Conservation (phyloP, 2,113 vertebrate genomes). For the Diadophis punctatus region DNA sequence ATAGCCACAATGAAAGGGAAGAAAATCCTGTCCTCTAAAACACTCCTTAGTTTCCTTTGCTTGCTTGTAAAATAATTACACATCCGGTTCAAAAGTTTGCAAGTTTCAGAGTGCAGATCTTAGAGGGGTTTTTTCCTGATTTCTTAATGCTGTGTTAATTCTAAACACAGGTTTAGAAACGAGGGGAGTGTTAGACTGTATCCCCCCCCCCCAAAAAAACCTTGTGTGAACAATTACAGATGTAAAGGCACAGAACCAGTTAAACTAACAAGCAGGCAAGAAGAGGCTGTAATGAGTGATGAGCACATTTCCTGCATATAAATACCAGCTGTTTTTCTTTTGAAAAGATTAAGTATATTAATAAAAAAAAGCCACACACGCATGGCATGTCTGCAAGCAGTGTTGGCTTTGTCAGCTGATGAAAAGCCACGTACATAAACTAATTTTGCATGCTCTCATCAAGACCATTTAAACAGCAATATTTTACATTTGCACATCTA, state of each 20-base stretch:
- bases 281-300: neutral
- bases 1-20: neutral
- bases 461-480: constrained; percentile 22
- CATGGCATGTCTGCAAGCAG: neutral
- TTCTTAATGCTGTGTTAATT: neutral
- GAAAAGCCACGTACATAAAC: constrained; percentile 20
- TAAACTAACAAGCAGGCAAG: neutral
- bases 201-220: neutral
- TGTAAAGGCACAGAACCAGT: neutral
- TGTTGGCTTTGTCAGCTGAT: constrained; percentile 36
- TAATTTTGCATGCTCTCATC: constrained; percentile 31
- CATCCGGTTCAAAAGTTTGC: accelerated
- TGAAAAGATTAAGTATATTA: constrained; percentile 47
- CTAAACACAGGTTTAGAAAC: neutral
- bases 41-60: neutral
- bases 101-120: neutral
- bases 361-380: constrained; percentile 34
- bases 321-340: constrained; percentile 5
- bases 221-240: neutral
- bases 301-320: neutral
- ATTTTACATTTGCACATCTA: constrained; percentile 45
- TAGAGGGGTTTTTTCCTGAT: neutral
- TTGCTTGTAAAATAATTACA: neutral
- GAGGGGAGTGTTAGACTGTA: neutral
- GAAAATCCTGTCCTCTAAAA: neutral